Evolutionary conservation across 2,888 invertebrate species (phyloP).

Genomic region (Tetrapedia diversipes): DNA sequence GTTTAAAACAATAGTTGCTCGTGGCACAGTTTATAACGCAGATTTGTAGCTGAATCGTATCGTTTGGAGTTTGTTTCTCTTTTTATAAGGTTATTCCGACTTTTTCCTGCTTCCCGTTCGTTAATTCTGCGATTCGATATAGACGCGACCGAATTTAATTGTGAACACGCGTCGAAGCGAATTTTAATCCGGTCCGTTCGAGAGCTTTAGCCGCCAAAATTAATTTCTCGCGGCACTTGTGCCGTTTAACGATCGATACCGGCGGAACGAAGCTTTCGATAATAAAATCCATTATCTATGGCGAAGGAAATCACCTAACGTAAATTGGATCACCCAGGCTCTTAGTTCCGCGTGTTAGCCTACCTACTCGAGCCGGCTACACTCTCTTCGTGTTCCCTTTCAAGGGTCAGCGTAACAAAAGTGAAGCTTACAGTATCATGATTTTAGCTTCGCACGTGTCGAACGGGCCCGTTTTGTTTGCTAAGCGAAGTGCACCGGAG

Average conservation of each 20-base stretch:
- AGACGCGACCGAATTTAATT: not conserved
- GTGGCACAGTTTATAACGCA: not conserved
- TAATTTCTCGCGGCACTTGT: slow-evolving; percentile 10
- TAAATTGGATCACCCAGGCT: slow-evolving; percentile 49
- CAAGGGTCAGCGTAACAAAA: slow-evolving; percentile 73
- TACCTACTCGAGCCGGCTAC: slow-evolving; percentile 65
- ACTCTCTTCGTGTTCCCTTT: slow-evolving; percentile 54
- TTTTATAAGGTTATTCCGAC: no score
- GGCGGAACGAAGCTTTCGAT: slow-evolving; percentile 46
- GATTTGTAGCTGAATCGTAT: no score
- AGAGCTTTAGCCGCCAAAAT: slow-evolving; percentile 1
- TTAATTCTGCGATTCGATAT: not conserved
- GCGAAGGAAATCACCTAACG: slow-evolving; percentile 43
- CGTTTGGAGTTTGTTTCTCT: no score
- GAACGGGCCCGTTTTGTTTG: slow-evolving; percentile 74
- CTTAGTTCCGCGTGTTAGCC: slow-evolving; percentile 31
- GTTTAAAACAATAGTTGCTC: no score
- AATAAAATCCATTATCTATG: slow-evolving; percentile 55
- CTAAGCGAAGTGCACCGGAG: slow-evolving; percentile 78
- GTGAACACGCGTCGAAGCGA: not conserved
- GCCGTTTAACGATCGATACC: slow-evolving; percentile 49
- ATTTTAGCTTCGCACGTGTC: slow-evolving; percentile 82
- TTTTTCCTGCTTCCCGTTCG: not conserved
- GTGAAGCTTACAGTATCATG: slow-evolving; percentile 79
- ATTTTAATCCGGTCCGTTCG: slow-evolving; percentile 12